Evolutionary conservation across 2,888 invertebrate genomes (phyloP), one percentile per base, ranked within the genome.

Genomic region (Griposia aprilina): DNA sequence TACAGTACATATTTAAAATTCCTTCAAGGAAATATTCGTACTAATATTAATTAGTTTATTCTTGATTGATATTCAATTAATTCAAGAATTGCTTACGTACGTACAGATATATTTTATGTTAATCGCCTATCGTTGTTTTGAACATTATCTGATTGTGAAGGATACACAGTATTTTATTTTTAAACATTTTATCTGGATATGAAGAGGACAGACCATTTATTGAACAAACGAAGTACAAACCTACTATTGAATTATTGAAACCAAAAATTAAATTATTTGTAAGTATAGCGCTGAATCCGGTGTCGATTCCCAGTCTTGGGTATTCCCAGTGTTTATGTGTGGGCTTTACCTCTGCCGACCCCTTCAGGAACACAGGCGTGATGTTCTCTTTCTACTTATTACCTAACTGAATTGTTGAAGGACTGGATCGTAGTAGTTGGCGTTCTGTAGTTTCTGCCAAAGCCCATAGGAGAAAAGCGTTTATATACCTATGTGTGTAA

Each of bases 181-280:
- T 81, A 80, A 81, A 81, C 20, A 13, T 36, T 60, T 67, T 80
- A 80, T 81, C 81, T 81, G 15, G 20, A 17, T 50, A 41, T 41
- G 5, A 48, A 62, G 30, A 57, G 66, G 20, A 20, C 75, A 62
- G 30, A 1, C 55, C 26, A 30, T 67, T 74, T 66, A 66, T 60
- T 73, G 45, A 52, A 65, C n/a, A 26, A 15, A n/a, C 0, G 11
- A 55, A 63, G 36, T 36, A 41, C 66, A 48, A 4, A 52, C 17
- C 2, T 41, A 7, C 23, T 65, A 71, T 23, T 11, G 36, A 36
- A 23, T 36, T 5, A 36, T 68, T 52, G 1, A n/a, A 52, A 68
- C 10, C 30, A 36, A 36, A 36, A 36, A 36, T 36, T 36, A 36
- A 2, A 36, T 36, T 36, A 36, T 36, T 36, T 36, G 30, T 36